Base-by-base conservation (phyloP, 2,113 vertebrate species). In the Benitochromis conjunctus region DNA sequence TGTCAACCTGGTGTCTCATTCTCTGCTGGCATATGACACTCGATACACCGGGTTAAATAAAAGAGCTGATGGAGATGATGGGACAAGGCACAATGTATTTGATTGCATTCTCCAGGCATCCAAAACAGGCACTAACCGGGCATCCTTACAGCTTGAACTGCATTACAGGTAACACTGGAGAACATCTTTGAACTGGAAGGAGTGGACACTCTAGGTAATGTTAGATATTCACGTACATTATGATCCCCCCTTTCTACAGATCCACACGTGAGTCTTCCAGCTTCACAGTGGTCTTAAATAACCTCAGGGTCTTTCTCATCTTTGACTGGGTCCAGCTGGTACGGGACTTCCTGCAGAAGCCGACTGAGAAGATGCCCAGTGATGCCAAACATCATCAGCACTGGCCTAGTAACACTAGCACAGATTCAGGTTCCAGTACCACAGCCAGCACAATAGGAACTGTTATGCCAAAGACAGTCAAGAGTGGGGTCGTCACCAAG, bases 271-370 rank as follows among this genome's bases (percentile, higher is more conserved):
- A 99, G 66, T 97, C 97, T 1, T 99, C 99, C 71, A 97, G 96
- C 93, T 99, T 99, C 89, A 99, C 99, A 0, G 97, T 99, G 9
- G 98, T 99, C 62, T 96, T 99, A 87, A 99, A 99, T 94, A 99
- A 98, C 85, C 96, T 99, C 13, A 95, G 99, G 5, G 98, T 99
- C 0, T 99, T 99, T 84, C 96, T 99, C 34, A 99, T 99, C 90
- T 99, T 99, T 80, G 98, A 99, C 92, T 99, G 99, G 99, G 84
- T 99, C 26, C 92, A 97, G 31, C 94, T 98, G 56, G 97, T 99
- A 4, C 96, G 96, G 13, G 97, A 98, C 86, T 99, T 99, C 85
- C 90, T 99, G 1, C 95, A 89, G 1, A 95, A 96, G 46, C 97
- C 97, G 0, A 95, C 94, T 6, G 97, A 97, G 7, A 95, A 18